Evolutionary conservation across 2,113 vertebrate species (phyloP), one percentile per base, ranked within the genome.

Genomic region (Setophaga petechia): DNA sequence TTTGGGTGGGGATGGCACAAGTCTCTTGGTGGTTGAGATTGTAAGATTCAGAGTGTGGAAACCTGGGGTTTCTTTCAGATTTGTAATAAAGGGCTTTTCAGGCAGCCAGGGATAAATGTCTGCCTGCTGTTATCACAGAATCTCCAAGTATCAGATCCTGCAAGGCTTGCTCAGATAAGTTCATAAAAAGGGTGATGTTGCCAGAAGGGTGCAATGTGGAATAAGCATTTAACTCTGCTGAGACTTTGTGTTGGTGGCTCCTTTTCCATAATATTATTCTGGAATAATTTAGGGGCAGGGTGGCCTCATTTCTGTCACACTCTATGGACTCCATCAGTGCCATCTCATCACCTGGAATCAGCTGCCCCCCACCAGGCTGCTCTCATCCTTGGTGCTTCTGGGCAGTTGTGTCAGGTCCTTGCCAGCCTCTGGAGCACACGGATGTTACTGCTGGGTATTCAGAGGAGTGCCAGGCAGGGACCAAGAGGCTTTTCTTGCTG

Each of bases 161-260:
- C 17, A 43, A 62, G 28, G 15, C 11, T 65, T 37, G 13, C 6
- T 73, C 31, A 9, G 51, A 3, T 7, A 43, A 25, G 11, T 61
- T 79, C 11, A 5, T 69, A 44, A 57, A 47, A 61, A 17, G 3
- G 5, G 8, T 13, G 37, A 12, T 25, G 19, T 73, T 80, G n/a
- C 30, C 3, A 0, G 69, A 31, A 65, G 8, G 12, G 3, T 25
- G 13, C 9, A 25, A 2, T 8, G 35, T 21, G 54, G 74, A 91
- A 30, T 2, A 30, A 24, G 18, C 15, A 15, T 31, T 19, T 22
- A 12, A 41, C 11, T 39, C 10, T 27, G 17, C 13, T 86, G 69
- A 24, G 71, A 67, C 10, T 73, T 37, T 4, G 11, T 41, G 9
- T 41, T 47, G 47, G 35, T 66, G 24, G 10, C 51, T 71, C 12